Evolutionary conservation across 2,113 vertebrate genomes (phyloP).

Genomic region (Phyllopteryx taeniolatus): DNA sequence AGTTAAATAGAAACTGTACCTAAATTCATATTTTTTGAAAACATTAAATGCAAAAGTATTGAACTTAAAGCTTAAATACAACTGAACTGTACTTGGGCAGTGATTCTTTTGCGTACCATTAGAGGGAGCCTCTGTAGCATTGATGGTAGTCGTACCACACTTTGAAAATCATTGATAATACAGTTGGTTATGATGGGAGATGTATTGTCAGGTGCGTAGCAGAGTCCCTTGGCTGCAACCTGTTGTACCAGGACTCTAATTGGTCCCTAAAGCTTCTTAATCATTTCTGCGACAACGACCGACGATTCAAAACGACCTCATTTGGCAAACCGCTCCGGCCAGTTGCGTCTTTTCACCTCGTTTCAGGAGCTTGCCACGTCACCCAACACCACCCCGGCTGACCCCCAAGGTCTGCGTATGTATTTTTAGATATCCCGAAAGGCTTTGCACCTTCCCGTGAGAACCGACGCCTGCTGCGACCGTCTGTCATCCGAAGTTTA

Average conservation of each 20-base stretch:
- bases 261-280: not conserved
- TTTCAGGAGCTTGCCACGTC: conserved; percentile 29
- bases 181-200: not conserved
- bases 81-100: not conserved
- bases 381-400: conserved; percentile 29
- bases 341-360: conserved; percentile 29
- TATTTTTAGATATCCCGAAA: conserved; percentile 56
- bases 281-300: not conserved
- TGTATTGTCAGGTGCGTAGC: not conserved
- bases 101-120: not conserved
- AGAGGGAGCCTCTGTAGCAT: not conserved
- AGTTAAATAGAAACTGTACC: not conserved
- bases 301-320: not conserved
- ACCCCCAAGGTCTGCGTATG: conserved; percentile 25
- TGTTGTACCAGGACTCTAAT: not conserved
- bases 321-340: not conserved
- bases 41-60: not conserved
- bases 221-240: not conserved
- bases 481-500: conserved; percentile 19
- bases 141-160: not conserved
- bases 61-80: not conserved
- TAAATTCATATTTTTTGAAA: not conserved
- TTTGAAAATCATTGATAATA: not conserved
- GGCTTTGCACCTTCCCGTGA: conserved; percentile 33
- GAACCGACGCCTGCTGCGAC: conserved; percentile 34